Conservation (phyloP, 2,113 vertebrate genomes). For the Cephalopterus ornatus region DNA sequence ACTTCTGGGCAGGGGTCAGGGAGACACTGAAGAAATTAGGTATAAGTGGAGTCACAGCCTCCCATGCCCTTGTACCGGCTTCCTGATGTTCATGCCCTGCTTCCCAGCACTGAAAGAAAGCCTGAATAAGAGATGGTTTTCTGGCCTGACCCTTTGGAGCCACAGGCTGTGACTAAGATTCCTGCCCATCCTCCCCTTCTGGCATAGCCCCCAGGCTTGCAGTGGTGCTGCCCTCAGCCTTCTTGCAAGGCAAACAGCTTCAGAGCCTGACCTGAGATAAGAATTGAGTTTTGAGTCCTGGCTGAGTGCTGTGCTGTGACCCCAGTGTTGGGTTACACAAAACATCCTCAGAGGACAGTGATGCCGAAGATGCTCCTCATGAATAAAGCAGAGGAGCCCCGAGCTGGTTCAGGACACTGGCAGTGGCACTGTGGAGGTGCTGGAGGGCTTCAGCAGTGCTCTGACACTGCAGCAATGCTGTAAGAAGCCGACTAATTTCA, state of each 20-base stretch:
- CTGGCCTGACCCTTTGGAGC: background rate
- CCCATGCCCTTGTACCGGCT: background rate
- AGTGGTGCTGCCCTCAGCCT: background rate
- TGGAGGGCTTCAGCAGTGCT: background rate
- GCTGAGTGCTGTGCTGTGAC: background rate
- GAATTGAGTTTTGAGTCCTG: background rate
- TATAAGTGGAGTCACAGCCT: background rate
- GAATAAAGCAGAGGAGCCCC: background rate
- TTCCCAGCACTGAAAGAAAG: background rate
- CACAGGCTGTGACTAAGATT: background rate
- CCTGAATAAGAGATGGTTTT: background rate
- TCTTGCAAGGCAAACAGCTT: background rate
- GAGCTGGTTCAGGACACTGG: background rate
- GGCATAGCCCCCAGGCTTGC: background rate
- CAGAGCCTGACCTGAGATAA: background rate
- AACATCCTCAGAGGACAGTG: background rate
- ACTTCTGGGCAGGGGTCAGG: background rate
- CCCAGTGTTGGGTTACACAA: background rate
- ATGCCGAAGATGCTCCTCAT: background rate
- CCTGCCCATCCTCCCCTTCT: background rate
- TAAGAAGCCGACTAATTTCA: background rate
- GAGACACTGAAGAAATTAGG: background rate
- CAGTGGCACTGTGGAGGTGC: background rate
- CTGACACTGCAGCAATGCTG: constrained; percentile 13
- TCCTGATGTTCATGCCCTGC: background rate